These are phyloP conservation scores for Chrosomus eos DNA, from an alignment of 2,797 vertebrate genomes.

Conservation along the genomic window DNA sequence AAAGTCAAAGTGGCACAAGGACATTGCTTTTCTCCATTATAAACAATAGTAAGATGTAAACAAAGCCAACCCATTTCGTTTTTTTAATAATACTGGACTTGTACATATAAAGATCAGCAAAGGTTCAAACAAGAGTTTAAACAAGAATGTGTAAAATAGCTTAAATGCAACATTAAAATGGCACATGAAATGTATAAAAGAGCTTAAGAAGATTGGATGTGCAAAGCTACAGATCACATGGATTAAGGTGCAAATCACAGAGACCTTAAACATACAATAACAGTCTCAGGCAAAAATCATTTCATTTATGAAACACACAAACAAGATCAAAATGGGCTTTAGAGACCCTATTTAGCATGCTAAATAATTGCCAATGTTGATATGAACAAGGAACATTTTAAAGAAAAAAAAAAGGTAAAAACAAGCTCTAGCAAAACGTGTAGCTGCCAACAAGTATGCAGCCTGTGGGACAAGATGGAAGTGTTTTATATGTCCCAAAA, in stretches of 20 bases:
- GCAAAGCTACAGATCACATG: slow-evolving; percentile 47
- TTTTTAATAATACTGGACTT: slow-evolving; percentile 59
- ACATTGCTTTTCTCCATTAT: background rate
- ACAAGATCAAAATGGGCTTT: slow-evolving; percentile 58
- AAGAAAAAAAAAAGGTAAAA: background rate
- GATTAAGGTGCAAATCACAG: slow-evolving; percentile 45
- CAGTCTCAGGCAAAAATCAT: slow-evolving; percentile 28
- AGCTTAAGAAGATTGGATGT: slow-evolving; percentile 45
- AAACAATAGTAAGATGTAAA: slow-evolving; percentile 3
- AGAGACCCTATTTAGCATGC: slow-evolving; percentile 66
- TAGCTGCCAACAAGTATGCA: slow-evolving; percentile 40
- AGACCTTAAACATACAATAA: slow-evolving; percentile 29
- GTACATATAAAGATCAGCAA: slow-evolving; percentile 50
- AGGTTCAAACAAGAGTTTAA: slow-evolving; percentile 33
- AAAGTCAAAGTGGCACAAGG: background rate
- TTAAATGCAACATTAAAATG: slow-evolving; percentile 45
- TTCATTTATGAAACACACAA: slow-evolving; percentile 45
- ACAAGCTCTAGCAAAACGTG: slow-evolving; percentile 2
- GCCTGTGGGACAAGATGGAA: slow-evolving; percentile 15
- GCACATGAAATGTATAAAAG: slow-evolving; percentile 53
- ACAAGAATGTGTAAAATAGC: slow-evolving; percentile 45
- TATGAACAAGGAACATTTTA: slow-evolving; percentile 22
- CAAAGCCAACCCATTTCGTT: slow-evolving; percentile 25
- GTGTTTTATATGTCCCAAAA: slow-evolving; percentile 18
- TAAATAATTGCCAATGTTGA: slow-evolving; percentile 7